phyloP scores from a whole-genome alignment of 2,888 invertebrate genomes.

The Latheticus oryzae region DNA sequence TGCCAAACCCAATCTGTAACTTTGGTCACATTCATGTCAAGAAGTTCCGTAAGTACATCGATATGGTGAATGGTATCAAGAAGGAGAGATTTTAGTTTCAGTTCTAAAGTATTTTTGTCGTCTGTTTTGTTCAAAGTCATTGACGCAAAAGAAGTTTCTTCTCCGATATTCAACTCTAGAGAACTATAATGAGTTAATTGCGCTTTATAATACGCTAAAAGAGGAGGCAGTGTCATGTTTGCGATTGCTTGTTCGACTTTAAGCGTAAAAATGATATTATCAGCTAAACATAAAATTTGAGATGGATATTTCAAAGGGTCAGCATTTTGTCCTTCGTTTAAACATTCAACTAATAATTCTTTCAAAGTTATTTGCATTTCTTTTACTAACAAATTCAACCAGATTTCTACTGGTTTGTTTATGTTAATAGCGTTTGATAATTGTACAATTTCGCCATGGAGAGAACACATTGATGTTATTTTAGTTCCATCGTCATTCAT shows the following conservation, averaged over 20 bases:
- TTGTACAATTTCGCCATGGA: constrained; percentile 79
- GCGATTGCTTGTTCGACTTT: constrained; percentile 85
- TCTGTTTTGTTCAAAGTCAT: constrained; percentile 39
- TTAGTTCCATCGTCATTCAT: constrained; percentile 69
- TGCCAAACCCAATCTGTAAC: constrained; percentile 93
- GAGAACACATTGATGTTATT: constrained; percentile 76
- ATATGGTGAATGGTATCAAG: constrained; percentile 94
- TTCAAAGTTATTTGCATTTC: constrained; percentile 86
- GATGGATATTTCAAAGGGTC: constrained; percentile 77
- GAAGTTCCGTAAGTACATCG: constrained; percentile 81
- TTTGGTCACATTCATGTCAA: constrained; percentile 75
- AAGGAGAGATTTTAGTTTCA: constrained; percentile 92
- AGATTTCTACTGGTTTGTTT: constrained; percentile 80
- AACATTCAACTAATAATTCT: constrained; percentile 73
- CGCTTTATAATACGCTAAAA: constrained; percentile 67
- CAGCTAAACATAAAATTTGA: constrained; percentile 87
- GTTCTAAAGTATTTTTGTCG: constrained; percentile 64
- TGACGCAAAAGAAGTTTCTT: constrained; percentile 42
- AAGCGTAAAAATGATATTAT: constrained; percentile 86
- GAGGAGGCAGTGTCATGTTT: constrained; percentile 71
- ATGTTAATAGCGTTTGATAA: constrained; percentile 78
- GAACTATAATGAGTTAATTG: constrained; percentile 68
- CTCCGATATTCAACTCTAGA: constrained; percentile 59
- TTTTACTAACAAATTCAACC: constrained; percentile 83
- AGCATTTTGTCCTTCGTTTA: constrained; percentile 66